Evolutionary conservation across 2,797 vertebrate species (phyloP), one percentile per base, ranked within the genome.

Genomic region (Chaenodraco wilsoni): DNA sequence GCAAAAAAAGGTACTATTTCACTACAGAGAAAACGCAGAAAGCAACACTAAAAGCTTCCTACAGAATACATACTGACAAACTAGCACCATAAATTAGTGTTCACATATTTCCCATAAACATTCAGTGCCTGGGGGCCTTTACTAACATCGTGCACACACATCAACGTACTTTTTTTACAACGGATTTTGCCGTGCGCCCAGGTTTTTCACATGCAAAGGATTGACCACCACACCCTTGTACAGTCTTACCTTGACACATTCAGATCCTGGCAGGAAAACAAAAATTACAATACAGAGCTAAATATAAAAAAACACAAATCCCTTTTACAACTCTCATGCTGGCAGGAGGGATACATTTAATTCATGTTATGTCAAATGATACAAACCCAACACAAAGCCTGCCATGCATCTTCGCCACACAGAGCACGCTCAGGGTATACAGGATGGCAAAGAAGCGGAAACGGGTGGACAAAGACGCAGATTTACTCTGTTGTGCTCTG

Each of bases 211-310:
- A 91, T 91, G 91, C 92, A 94, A 77, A 88, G 57, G 74, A 81
- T 74, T 71, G 85, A 88, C 81, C 79, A 84, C 65, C 83, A 84
- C 90, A 88, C 85, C 80, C 70, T 72, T 27, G 54, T 55, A 77
- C 76, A 61, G 81, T 81, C 94, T 95, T 94, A 95, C 94, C 94
- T 94, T 85, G 54, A 65, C 77, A 64, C 62, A 74, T 81, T 94
- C 92, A 71, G 84, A 81, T 88, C 91, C 94, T 93, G 93, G 79
- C 84, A 91, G 83, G 88, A 77, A 90, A 83, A 89, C 76, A 84
- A 84, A 88, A 88, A 82, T 87, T 89, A 90, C 78, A 87, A 89
- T 72, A 87, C 75, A 92, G 59, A 90, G 72, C 78, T 84, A 54
- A 40, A 83, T 69, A 74, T 68, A 59, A 86, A 6, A 6, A 10